Evolutionary conservation across 2,888 invertebrate species (phyloP).

Genomic region (Bombylius major): DNA sequence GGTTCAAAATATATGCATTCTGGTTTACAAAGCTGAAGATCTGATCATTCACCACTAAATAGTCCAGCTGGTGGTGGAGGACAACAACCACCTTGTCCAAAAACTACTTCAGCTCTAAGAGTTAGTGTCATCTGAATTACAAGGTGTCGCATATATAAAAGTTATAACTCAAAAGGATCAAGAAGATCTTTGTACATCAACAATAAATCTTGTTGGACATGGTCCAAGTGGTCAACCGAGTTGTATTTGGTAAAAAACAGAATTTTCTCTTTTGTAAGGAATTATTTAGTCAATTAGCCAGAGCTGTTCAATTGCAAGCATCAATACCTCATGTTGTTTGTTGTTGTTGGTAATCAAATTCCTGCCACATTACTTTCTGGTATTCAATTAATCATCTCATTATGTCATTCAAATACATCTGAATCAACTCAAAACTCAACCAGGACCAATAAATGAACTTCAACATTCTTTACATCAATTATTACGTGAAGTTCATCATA

Average conservation of each 20-base stretch:
- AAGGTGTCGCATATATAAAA: conserved; percentile 92
- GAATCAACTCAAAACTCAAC: conserved; percentile 39
- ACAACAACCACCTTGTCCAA: conserved; percentile 41
- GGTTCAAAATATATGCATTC: conserved; percentile 89
- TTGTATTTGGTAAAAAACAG: conserved; percentile 87
- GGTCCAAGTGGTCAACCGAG: conserved; percentile 55
- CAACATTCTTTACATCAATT: conserved; percentile 93
- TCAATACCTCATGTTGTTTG: conserved; percentile 93
- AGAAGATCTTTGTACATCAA: conserved; percentile 77
- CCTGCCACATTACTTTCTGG: conserved; percentile 90
- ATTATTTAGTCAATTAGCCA: conserved; percentile 82
- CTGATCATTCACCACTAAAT: conserved; percentile 36
- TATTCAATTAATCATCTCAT: conserved; percentile 79
- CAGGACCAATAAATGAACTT: conserved; percentile 50
- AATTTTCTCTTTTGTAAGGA: conserved; percentile 96
- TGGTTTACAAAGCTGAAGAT: conserved; percentile 82
- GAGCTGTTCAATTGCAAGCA: conserved; percentile 84
- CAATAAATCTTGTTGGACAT: conserved; percentile 63
- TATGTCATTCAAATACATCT: conserved; percentile 69
- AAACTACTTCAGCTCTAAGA: conserved; percentile 61
- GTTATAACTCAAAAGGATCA: conserved; percentile 92
- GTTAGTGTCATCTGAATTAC: conserved; percentile 89
- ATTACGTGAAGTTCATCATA: conserved; percentile 80
- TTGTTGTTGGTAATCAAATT: conserved; percentile 94
- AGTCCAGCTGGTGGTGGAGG: conserved; percentile 24